Conservation (phyloP, 2,797 vertebrate species). For the Anableps anableps region DNA sequence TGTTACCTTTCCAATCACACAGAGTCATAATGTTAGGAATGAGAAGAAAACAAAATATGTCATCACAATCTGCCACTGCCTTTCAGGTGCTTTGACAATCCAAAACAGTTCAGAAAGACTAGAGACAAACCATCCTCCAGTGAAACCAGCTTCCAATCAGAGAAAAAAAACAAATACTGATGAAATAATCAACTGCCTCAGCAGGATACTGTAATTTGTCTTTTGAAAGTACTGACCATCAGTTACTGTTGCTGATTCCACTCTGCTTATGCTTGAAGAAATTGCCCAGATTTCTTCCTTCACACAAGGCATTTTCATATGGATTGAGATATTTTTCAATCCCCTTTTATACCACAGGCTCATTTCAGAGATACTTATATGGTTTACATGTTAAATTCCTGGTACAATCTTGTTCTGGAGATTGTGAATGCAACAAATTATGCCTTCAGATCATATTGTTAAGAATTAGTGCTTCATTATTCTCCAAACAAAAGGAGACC, state of each 20-base stretch:
- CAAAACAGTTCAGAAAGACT: neutral
- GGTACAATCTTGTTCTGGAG: neutral
- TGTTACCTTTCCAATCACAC: neutral
- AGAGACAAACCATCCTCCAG: neutral
- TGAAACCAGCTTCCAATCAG: neutral
- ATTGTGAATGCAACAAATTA: neutral
- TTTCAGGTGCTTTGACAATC: neutral
- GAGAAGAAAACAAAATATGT: constrained; percentile 5
- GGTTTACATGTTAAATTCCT: neutral
- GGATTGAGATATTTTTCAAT: neutral
- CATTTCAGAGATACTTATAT: neutral
- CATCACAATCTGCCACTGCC: neutral
- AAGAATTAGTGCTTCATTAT: neutral
- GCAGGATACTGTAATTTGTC: neutral
- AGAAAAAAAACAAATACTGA: neutral
- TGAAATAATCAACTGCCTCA: neutral
- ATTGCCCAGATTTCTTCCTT: neutral
- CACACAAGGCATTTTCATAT: neutral
- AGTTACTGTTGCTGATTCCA: neutral
- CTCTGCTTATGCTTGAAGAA: neutral
- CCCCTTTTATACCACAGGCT: neutral
- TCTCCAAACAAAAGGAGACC: neutral
- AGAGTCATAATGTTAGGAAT: neutral
- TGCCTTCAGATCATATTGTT: neutral
- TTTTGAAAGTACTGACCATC: neutral